Percentiles rank a stretch among this genome's conserved stretches.
Conservation (phyloP, 2,113 vertebrate species). For the Lophotis ruficrista region DNA sequence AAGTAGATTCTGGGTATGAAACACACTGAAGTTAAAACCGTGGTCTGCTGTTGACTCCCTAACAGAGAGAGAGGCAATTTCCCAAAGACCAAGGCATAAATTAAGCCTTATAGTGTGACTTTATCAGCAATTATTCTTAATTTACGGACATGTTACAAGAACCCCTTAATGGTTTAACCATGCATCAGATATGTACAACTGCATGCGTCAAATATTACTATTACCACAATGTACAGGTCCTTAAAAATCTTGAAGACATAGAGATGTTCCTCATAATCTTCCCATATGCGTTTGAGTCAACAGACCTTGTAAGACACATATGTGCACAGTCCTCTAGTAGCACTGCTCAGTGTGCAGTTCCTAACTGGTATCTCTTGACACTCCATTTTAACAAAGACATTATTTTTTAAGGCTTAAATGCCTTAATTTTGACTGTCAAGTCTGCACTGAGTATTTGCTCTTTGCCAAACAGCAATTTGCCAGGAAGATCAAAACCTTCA, state of each 20-base stretch:
- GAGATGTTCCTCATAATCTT: not conserved
- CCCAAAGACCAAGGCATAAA: not conserved
- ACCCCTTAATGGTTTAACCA: not conserved
- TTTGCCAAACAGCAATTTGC: not conserved
- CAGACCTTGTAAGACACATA: not conserved
- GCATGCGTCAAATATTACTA: not conserved
- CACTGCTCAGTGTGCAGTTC: not conserved
- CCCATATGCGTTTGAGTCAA: not conserved
- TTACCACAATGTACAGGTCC: not conserved
- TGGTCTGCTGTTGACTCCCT: not conserved
- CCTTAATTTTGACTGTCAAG: not conserved
- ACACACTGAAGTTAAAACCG: not conserved
- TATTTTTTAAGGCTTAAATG: not conserved
- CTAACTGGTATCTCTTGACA: not conserved
- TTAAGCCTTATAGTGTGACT: not conserved
- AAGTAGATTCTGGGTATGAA: not conserved
- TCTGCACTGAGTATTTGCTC: not conserved
- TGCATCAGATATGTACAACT: rapidly evolving
- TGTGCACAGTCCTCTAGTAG: not conserved
- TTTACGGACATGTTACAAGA: not conserved
- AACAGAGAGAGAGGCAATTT: not conserved
- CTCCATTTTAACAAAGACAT: not conserved
- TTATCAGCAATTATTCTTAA: not conserved
- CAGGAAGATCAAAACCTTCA: not conserved
- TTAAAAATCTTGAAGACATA: not conserved